Percentiles rank a stretch among this genome's conserved stretches.
Conservation (phyloP, 2,113 vertebrate genomes). For the Podiceps cristatus region DNA sequence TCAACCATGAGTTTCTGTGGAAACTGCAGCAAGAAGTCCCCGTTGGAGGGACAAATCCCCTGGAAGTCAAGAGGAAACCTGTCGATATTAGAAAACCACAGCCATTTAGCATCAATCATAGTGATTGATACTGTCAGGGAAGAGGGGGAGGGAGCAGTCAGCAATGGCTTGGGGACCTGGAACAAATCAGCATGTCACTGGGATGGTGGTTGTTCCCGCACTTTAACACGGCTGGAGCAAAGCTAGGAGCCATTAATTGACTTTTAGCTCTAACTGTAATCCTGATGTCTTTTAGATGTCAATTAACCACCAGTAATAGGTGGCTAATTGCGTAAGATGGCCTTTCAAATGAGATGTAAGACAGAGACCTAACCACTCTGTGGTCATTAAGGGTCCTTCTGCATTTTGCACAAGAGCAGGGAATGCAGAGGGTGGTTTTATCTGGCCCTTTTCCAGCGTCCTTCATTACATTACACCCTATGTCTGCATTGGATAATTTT, state of each 20-base stretch:
- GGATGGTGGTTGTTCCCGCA: not conserved
- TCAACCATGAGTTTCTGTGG: not conserved
- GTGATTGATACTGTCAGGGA: not conserved
- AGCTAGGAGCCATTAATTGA: constrained; percentile 57
- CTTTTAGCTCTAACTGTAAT: constrained; percentile 39
- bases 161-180: not conserved
- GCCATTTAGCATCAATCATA: not conserved
- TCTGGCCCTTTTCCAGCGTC: not conserved
- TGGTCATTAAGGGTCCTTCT: constrained; percentile 20
- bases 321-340: constrained; percentile 52
- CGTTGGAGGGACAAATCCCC: not conserved
- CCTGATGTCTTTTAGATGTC: constrained; percentile 49
- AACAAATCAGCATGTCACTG: not conserved
- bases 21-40: not conserved
- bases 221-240: not conserved
- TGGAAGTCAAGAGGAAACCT: not conserved
- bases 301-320: constrained; percentile 59
- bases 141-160: not conserved
- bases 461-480: not conserved
- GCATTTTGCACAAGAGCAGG: not conserved
- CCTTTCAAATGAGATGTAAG: constrained; percentile 45
- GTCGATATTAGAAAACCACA: not conserved
- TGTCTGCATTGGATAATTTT: not conserved
- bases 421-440: not conserved
- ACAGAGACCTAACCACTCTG: not conserved